Evolutionary conservation across 2,113 vertebrate genomes (phyloP), one percentile per base, ranked within the genome.

Genomic region (Rutilus rutilus): DNA sequence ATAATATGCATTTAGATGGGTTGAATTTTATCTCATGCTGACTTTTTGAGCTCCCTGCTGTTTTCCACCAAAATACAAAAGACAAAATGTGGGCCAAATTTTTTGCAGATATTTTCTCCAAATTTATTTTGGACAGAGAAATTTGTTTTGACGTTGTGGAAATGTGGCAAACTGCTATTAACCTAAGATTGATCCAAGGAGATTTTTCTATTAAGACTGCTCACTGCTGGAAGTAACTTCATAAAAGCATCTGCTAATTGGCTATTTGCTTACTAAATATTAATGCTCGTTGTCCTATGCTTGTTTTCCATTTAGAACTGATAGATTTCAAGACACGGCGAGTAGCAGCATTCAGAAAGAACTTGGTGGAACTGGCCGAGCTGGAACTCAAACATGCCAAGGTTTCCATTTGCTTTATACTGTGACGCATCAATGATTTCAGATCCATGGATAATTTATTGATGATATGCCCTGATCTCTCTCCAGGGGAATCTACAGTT

Each of bases 341-440:
- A 96, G 98, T 99, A 92, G 96, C 98, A 71, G 98, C 98, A 0
- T 99, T 99, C 94, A 95, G 98, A 92, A 99, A 99, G 95, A 99
- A 99, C 94, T 94, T 99, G 93, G 98, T 99, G 94, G 98, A 99
- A 93, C 95, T 99, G 90, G 98, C 98, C 50, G 98, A 99, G 93
- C 95, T 99, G 93, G 98, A 99, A 95, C 96, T 99, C 81, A 99
- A 99, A 93, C 98, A 99, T 88, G 97, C 98, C 85, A 99, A 99
- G 98, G 98, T 99, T 94, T 85, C 8, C 86, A 0, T 54, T 76
- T 4, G 39, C 12, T 82, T 73, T 14, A n/a, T 25, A 45, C 64
- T 33, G 52, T 10, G 19, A 39, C n/a, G 19, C 45, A 30, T 21
- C 39, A 33, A 5, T 62, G 1, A 79, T 78, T 33, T 60, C 52